phyloP scores from a whole-genome alignment of 2,888 invertebrate species.

The Crioceris asparagi region DNA sequence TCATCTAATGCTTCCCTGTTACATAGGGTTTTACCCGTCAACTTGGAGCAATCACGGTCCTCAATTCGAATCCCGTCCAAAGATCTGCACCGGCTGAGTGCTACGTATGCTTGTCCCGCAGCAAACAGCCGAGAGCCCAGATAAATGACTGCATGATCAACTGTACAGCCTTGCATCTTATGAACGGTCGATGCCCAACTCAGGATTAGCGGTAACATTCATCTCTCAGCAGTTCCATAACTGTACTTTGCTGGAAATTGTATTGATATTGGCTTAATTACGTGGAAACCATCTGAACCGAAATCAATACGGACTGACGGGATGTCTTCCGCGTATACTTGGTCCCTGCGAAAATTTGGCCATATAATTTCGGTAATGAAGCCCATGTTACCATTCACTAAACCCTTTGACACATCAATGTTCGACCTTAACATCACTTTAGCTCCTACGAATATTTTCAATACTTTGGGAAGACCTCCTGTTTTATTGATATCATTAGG shows the following conservation, averaged over 20 bases:
- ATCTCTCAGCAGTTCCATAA: slow-evolving; percentile 5
- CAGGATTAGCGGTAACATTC: slow-evolving; percentile 1
- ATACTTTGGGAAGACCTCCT: slow-evolving; percentile 15
- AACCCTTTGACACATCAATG: slow-evolving; percentile 15
- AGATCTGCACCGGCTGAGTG: slow-evolving; percentile 21
- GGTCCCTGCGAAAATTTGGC: slow-evolving; percentile 5
- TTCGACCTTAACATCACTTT: slow-evolving; percentile 21
- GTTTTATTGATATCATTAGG: no score
- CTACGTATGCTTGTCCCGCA: slow-evolving; percentile 25
- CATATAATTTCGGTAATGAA: slow-evolving; percentile 18
- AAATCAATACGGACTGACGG: slow-evolving; percentile 9
- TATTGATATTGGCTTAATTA: slow-evolving; percentile 4
- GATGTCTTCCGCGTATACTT: slow-evolving; percentile 7
- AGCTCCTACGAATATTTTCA: slow-evolving; percentile 18
- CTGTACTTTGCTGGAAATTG: slow-evolving; percentile 5
- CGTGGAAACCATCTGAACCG: slow-evolving; percentile 2
- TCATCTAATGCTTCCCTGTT: slow-evolving; percentile 2
- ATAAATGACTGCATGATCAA: slow-evolving; percentile 10
- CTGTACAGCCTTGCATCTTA: slow-evolving; percentile 19
- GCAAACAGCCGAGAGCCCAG: slow-evolving; percentile 14
- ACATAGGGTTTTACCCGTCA: slow-evolving; percentile 1
- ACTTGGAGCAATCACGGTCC: slow-evolving; percentile 19
- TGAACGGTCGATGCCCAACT: slow-evolving; percentile 18
- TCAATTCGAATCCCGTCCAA: slow-evolving; percentile 20
- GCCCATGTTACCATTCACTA: slow-evolving; percentile 20